Conservation (phyloP, 2,797 vertebrate genomes). For the Sorex maritimensis region DNA sequence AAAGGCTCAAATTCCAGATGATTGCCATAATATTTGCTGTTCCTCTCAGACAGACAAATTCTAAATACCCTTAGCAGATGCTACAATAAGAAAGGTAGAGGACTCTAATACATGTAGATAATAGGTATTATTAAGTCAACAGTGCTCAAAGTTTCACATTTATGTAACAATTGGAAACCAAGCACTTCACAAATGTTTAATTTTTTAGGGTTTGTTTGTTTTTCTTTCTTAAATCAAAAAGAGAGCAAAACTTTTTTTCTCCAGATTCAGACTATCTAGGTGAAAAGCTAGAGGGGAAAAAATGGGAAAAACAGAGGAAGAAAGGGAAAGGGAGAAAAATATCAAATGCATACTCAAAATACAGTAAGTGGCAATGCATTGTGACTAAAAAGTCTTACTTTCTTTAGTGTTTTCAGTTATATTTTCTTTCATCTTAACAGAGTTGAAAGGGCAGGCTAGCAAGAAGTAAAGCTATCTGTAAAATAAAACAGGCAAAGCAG, state of each 20-base stretch:
- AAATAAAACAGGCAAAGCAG: not conserved
- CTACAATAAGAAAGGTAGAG: not conserved
- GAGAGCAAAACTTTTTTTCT: not conserved
- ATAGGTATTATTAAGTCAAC: not conserved
- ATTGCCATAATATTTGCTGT: not conserved
- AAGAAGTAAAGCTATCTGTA: constrained; percentile 6
- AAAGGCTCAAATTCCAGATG: constrained; percentile 52
- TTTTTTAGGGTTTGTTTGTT: too few relatives aligned
- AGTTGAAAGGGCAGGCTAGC: not conserved
- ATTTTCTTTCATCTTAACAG: not conserved
- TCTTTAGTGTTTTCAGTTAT: too few relatives aligned
- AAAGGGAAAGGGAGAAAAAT: not conserved
- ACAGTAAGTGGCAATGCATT: not conserved
- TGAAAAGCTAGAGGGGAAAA: constrained; percentile 6
- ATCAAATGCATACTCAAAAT: not conserved
- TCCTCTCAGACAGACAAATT: constrained; percentile 40
- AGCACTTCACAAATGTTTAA: not conserved
- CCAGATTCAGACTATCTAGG: not conserved
- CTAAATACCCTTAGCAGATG: not conserved
- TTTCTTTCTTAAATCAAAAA: not conserved
- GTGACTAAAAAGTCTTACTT: not conserved
- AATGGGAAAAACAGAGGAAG: not conserved
- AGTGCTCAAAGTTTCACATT: not conserved
- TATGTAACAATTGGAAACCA: not conserved
- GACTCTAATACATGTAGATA: not conserved